These are phyloP conservation scores for Ricordea florida DNA, from an alignment of 92 coral and sea anemone genomes.

Conservation along the genomic window DNA sequence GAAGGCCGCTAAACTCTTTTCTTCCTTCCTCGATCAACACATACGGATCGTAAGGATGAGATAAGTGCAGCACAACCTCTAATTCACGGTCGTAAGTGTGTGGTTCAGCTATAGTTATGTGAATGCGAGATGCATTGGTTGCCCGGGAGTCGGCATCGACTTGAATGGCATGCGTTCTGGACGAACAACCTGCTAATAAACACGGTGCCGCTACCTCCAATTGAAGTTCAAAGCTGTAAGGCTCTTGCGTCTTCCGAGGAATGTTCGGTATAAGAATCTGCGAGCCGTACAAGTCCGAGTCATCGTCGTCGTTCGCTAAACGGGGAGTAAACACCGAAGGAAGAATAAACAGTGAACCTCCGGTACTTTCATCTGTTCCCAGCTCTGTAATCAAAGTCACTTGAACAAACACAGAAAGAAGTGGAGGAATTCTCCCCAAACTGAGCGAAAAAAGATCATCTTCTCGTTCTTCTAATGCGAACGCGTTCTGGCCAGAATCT, in stretches of 20 bases:
- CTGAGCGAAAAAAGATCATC: constrained; percentile 80
- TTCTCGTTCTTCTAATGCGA: constrained; percentile 76
- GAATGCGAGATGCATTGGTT: constrained; percentile 81
- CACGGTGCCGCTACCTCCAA: constrained; percentile 87
- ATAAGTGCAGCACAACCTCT: constrained; percentile 78
- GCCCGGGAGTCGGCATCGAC: constrained; percentile 97
- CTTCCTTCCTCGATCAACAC: constrained; percentile 90
- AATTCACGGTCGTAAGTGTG: constrained; percentile 88
- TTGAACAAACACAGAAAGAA: constrained; percentile 81
- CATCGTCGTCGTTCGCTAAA: constrained; percentile 54
- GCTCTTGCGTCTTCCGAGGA: constrained; percentile 80
- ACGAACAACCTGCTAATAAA: constrained; percentile 93
- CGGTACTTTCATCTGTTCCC: constrained; percentile 68
- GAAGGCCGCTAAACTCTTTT: constrained; percentile 27
- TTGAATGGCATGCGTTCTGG: constrained; percentile 94
- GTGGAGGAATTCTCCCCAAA: constrained; percentile 95
- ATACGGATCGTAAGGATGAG: constrained; percentile 88
- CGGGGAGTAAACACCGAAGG: constrained; percentile 94
- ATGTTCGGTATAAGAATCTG: constrained; percentile 73
- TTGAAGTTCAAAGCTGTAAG: constrained; percentile 88
- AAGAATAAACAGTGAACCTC: constrained; percentile 86
- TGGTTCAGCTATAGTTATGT: constrained; percentile 90
- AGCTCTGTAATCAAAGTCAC: constrained; percentile 91
- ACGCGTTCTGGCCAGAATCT: constrained; percentile 55
- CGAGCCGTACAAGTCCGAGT: constrained; percentile 63